Conservation (phyloP, 35 echinoderm and acorn worm genomes). For the Holothuria glaberrima region DNA sequence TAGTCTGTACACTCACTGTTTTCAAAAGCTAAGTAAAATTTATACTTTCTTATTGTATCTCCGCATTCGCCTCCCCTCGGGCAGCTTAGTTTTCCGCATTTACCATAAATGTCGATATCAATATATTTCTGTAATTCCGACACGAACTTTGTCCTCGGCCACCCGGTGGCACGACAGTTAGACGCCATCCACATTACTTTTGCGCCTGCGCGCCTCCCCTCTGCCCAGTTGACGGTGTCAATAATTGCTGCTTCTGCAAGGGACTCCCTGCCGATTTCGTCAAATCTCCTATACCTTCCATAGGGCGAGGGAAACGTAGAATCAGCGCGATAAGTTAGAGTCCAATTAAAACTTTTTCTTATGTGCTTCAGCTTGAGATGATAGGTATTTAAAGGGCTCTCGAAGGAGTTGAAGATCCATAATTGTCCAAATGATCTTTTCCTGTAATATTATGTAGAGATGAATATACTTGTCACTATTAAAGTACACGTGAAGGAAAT, state of each 20-base stretch:
- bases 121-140: not conserved
- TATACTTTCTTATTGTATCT: conserved; percentile 48
- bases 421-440: not conserved
- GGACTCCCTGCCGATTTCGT: not conserved
- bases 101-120: conserved; percentile 55
- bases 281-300: conserved; percentile 8
- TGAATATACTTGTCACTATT: not conserved
- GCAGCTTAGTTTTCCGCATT: conserved; percentile 49
- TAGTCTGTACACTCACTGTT: conserved; percentile 70
- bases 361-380: not conserved
- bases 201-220: not conserved
- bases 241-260: not conserved
- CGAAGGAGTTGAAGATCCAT: conserved; percentile 23
- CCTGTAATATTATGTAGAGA: not conserved
- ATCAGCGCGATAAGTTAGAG: conserved; percentile 8
- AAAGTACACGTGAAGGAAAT: not conserved
- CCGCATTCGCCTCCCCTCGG: conserved; percentile 13
- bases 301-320: conserved; percentile 4
- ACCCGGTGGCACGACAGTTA: conserved; percentile 32
- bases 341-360: conserved; percentile 31
- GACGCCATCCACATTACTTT: conserved; percentile 42
- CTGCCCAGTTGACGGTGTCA: not conserved
- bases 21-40: conserved; percentile 66
- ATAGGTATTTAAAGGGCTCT: conserved; percentile 12
- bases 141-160: conserved; percentile 34